phyloP scores from a whole-genome alignment of 2,113 vertebrate genomes.

The Bufo gargarizans region DNA sequence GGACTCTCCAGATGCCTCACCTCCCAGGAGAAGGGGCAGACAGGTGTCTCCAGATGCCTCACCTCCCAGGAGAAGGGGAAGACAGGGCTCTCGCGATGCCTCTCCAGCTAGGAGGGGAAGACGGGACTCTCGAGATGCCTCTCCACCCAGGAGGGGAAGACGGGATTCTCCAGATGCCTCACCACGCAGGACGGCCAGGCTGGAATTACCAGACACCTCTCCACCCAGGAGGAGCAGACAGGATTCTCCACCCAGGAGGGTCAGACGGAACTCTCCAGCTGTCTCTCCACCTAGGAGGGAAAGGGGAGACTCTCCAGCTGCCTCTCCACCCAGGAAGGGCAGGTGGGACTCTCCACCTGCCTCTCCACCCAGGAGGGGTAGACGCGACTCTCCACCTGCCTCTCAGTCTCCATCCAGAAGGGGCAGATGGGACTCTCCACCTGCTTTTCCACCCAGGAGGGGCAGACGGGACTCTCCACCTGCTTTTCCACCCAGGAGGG shows the following conservation, averaged over 20 bases:
- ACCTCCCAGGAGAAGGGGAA: not conserved
- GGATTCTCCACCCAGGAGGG: slow-evolving; percentile 31
- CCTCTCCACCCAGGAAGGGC: slow-evolving; percentile 43
- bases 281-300: slow-evolving; percentile 16
- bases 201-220: not conserved
- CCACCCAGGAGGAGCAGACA: not conserved
- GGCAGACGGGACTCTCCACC: not conserved
- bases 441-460: not conserved
- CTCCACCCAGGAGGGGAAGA: not conserved
- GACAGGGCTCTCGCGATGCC: not conserved
- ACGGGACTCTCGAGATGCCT: not conserved
- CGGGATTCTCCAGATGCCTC: not conserved
- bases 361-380: no score
- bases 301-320: slow-evolving; percentile 13
- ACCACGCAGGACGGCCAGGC: not conserved
- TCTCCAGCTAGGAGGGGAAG: not conserved
- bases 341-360: no score
- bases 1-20: accelerated
- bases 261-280: slow-evolving; percentile 42
- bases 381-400: slow-evolving; percentile 29
- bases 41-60: not conserved
- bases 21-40: slow-evolving; percentile 10
- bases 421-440: not conserved
- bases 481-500: not conserved
- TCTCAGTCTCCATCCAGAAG: not conserved